Percentiles rank a stretch among this genome's conserved stretches.
Conservation (phyloP, 2,888 invertebrate genomes). For the Deilephila porcellus region DNA sequence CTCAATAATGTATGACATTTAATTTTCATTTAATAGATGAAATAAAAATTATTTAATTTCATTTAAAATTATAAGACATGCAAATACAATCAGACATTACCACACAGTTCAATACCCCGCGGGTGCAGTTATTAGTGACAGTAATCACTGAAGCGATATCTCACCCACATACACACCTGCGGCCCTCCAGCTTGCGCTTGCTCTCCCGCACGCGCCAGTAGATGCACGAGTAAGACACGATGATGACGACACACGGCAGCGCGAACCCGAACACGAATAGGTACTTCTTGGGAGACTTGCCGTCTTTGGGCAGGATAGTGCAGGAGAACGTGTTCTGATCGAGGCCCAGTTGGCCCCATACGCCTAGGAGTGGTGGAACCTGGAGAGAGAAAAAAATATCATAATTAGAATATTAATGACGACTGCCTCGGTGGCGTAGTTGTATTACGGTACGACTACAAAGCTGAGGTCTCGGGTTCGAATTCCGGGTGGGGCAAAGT, state of each 20-base stretch:
- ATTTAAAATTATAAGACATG: no score
- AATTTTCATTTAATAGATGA: no score
- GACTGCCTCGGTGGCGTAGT: no score
- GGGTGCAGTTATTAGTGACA: slow-evolving; percentile 23
- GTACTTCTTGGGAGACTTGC: slow-evolving; percentile 92
- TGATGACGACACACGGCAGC: slow-evolving; percentile 93
- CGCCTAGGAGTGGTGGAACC: slow-evolving; percentile 90
- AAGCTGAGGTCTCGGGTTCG: no score
- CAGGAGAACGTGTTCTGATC: slow-evolving; percentile 94
- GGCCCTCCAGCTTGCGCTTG: slow-evolving; percentile 88
- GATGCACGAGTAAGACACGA: slow-evolving; percentile 93
- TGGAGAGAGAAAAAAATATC: slow-evolving; percentile 56
- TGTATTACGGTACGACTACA: no score
- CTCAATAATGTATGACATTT: no score
- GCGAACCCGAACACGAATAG: slow-evolving; percentile 93
- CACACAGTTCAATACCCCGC: not conserved
- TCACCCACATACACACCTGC: slow-evolving; percentile 86
- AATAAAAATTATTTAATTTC: no score
- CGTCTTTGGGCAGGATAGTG: slow-evolving; percentile 91
- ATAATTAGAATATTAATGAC: not conserved
- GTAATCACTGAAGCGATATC: slow-evolving; percentile 45
- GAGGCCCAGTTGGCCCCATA: slow-evolving; percentile 94
- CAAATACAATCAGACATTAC: no score
- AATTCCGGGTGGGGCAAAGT: no score
- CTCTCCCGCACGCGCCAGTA: slow-evolving; percentile 91